Conservation (phyloP, 37 sponge, comb jelly and placozoan genomes). For the Amphimedon queenslandica region DNA sequence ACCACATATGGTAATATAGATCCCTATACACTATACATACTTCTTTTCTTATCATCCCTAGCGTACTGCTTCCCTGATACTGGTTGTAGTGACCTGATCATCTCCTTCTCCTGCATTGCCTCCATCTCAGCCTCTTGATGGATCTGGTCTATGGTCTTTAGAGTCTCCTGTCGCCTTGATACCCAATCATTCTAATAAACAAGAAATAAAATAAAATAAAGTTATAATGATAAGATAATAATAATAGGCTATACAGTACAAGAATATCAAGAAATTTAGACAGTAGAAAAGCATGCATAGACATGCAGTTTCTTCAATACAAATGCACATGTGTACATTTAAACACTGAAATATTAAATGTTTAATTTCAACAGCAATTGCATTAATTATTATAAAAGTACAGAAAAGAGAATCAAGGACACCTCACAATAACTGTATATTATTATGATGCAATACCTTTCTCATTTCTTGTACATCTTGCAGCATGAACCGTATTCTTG, state of each 20-base stretch:
- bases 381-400: no score
- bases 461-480: slow-evolving; percentile 70
- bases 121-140: slow-evolving; percentile 47
- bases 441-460: no score
- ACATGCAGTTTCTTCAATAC: no score
- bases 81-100: slow-evolving; percentile 9
- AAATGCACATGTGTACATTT: no score
- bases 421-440: no score
- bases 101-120: slow-evolving; percentile 28
- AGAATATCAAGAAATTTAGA: no score
- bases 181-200: slow-evolving; percentile 20
- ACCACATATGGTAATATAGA: no score
- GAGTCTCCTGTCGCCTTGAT: slow-evolving; percentile 4
- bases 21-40: neutral
- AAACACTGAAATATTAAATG: neutral
- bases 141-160: slow-evolving; percentile 24
- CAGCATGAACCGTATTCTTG: slow-evolving; percentile 71
- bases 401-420: no score
- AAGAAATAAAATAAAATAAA: neutral
- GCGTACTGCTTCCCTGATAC: neutral
- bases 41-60: slow-evolving; percentile 7
- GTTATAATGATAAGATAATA: no score
- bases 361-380: neutral
- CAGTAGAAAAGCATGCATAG: no score
- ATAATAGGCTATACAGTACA: no score